These are phyloP conservation scores for Ectobius pallidus DNA, from an alignment of 2,888 invertebrate species.

Conservation along the genomic window DNA sequence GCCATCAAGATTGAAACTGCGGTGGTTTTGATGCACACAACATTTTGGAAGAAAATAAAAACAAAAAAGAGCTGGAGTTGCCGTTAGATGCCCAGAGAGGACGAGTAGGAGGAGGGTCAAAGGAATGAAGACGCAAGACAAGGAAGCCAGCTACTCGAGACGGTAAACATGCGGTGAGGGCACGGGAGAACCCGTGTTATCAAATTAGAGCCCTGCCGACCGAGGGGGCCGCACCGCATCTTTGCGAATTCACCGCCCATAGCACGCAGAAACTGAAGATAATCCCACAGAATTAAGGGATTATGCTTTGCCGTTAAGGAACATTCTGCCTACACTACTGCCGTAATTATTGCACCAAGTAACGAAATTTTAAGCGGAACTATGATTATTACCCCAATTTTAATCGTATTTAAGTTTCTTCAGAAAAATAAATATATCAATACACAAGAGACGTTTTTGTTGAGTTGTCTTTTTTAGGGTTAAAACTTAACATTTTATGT, in stretches of 20 bases:
- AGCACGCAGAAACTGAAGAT: slow-evolving; percentile 9
- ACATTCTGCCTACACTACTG: not conserved
- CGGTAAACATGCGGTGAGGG: slow-evolving; percentile 32
- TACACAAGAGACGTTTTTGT: no score
- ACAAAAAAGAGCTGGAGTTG: slow-evolving; percentile 4
- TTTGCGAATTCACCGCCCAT: slow-evolving; percentile 11
- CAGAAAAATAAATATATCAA: no score
- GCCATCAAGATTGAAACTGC: slow-evolving; percentile 12
- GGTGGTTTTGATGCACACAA: slow-evolving; percentile 20
- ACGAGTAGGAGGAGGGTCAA: slow-evolving; percentile 23
- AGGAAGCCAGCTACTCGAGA: slow-evolving; percentile 21
- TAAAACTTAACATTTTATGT: no score
- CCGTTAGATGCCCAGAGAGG: slow-evolving; percentile 26
- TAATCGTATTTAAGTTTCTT: no score
- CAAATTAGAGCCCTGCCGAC: slow-evolving; percentile 30
- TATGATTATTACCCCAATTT: no score
- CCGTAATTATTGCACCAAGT: no score
- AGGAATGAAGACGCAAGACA: slow-evolving; percentile 21
- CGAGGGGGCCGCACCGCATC: slow-evolving; percentile 1
- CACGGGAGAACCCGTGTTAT: slow-evolving; percentile 28
- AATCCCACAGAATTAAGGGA: not conserved
- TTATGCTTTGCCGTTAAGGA: no score
- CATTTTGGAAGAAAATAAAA: slow-evolving; percentile 15
- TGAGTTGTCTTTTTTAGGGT: no score
- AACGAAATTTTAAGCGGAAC: no score